These are phyloP conservation scores for Cartodere bifasciata DNA, from an alignment of 2,888 invertebrate species.

Conservation along the genomic window DNA sequence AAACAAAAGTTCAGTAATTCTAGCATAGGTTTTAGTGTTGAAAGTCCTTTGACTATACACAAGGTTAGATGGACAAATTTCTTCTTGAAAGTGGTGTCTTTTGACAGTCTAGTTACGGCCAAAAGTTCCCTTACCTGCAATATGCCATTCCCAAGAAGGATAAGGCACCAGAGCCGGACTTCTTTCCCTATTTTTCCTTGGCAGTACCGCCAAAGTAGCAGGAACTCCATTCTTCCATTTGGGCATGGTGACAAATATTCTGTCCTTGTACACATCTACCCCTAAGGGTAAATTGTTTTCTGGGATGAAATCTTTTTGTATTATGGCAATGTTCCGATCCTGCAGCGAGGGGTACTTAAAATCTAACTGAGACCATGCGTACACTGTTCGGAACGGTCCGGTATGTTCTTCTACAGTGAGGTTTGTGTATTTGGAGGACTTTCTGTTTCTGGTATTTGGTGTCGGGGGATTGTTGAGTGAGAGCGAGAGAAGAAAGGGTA, in stretches of 20 bases:
- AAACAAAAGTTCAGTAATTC: conserved; percentile 11
- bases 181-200: conserved; percentile 40
- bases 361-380: conserved; percentile 64
- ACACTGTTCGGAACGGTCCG: conserved; percentile 47
- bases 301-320: conserved; percentile 48
- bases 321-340: conserved; percentile 46
- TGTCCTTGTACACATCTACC: conserved; percentile 53
- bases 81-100: neutral
- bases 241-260: conserved; percentile 60
- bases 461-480: conserved; percentile 1
- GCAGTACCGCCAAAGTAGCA: conserved; percentile 55
- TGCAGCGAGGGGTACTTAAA: conserved; percentile 51
- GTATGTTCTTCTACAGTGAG: too few species aligned
- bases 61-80: neutral
- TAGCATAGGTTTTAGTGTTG: neutral
- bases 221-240: conserved; percentile 66
- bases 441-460: too few species aligned
- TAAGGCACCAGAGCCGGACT: conserved; percentile 59
- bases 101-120: too few species aligned
- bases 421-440: too few species aligned
- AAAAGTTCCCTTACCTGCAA: conserved; percentile 37
- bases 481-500: conserved; percentile 6
- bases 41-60: neutral
- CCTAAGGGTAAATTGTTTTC: conserved; percentile 65
- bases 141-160: conserved; percentile 61